Evolutionary conservation across 92 coral and sea anemone species (phyloP).

Genomic region (Micromussa lordhowensis): DNA sequence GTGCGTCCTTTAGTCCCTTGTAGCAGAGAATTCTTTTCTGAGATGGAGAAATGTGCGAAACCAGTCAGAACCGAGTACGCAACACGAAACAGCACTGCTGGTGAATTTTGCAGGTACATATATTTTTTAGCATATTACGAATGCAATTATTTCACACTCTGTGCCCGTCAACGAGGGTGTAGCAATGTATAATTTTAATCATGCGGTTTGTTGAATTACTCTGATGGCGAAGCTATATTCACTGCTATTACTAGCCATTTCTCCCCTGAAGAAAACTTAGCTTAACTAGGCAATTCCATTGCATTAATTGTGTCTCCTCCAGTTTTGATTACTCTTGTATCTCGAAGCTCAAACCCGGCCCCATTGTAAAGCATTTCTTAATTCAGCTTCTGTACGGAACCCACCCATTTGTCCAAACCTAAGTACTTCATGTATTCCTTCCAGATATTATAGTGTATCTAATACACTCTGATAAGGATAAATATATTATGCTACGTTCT

Average conservation of each 20-base stretch:
- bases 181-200: neutral
- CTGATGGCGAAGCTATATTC: neutral
- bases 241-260: neutral
- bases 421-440: too few relatives aligned
- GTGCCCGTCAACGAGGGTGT: neutral
- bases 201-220: neutral
- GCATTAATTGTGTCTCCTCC: too few relatives aligned
- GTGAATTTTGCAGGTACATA: constrained; percentile 25
- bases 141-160: neutral
- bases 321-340: too few relatives aligned
- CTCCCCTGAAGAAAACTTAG: neutral
- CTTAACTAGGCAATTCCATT: too few relatives aligned
- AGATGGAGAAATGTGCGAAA: constrained; percentile 44
- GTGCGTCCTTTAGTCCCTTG: constrained; percentile 28
- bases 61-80: constrained; percentile 11
- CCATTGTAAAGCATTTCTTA: too few relatives aligned
- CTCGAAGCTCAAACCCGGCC: too few relatives aligned
- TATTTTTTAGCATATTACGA: neutral
- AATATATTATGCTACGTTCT: too few relatives aligned
- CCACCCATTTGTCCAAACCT: too few relatives aligned
- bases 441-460: too few relatives aligned
- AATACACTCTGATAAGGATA: too few relatives aligned
- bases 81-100: neutral
- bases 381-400: too few relatives aligned
- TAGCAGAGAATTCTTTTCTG: constrained; percentile 17